Base-by-base conservation (phyloP, 2,113 vertebrate genomes). In the Grallaria varia region DNA sequence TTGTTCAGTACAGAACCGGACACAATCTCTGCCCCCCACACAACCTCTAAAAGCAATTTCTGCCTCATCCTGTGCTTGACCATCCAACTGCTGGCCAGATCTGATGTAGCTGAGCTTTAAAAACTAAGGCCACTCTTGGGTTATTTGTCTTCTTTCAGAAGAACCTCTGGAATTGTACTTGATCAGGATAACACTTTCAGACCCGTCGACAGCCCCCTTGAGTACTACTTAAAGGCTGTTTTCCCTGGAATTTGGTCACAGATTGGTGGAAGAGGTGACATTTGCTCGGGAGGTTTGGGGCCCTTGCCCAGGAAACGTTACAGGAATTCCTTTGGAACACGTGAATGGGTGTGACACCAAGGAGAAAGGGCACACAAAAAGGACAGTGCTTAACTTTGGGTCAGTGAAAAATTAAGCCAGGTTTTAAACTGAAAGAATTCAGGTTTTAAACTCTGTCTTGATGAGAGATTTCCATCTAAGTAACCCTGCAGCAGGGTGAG, bases 311-410 rank as follows among this genome's bases (percentile, higher is more conserved):
- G 62, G 18, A 64, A 52, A 45, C 2, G 3, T 19, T 18, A n/a
- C 19, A 22, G 17, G 30, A 87, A 56, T 73, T 15, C 75, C 12
- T 78, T 60, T 49, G 76, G 58, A 68, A 72, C 20, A 16, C 2
- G 2, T 7, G 33, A 75, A 50, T 0, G 0, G 16, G 35, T 12
- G 4, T 1, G 1, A 94, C 94, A 69, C 6, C 15, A 31, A 40
- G 33, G 44, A 45, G 22, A 45, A 64, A 39, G 5, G 7, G 3
- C 16, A 21, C 22, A 25, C 12, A 45, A 18, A 74, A 52, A 8
- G 1, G 4, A 30, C 8, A 11, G 5, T 9, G 4, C 14, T 80
- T 19, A 9, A 4, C 59, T 59, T 3, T 7, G 28, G 27, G 16
- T 63, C 50, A 81, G 49, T 8, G 66, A 66, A 79, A 66, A 27